These are phyloP conservation scores for Smutsia gigantea DNA, from an alignment of 2,797 vertebrate species.

Conservation along the genomic window DNA sequence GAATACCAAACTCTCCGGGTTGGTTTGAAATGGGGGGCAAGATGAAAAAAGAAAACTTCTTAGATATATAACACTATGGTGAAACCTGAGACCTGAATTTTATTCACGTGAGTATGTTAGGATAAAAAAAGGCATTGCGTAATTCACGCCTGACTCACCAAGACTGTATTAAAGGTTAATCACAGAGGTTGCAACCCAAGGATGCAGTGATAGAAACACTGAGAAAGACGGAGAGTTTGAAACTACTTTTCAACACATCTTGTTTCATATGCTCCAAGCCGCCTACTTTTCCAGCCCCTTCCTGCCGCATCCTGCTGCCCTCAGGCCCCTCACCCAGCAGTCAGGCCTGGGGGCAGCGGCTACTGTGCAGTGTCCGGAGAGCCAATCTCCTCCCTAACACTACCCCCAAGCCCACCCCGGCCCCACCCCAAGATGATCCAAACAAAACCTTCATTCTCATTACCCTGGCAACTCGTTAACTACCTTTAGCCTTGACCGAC, in stretches of 20 bases:
- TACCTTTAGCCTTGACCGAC: neutral
- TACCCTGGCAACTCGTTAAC: too few species aligned
- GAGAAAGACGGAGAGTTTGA: neutral
- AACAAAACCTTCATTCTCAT: neutral
- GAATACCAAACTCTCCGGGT: neutral
- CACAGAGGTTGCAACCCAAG: conserved; percentile 16
- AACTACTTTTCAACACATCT: neutral
- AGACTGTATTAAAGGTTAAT: conserved; percentile 64
- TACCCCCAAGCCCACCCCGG: rapidly evolving
- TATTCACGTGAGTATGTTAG: conserved; percentile 47
- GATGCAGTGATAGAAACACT: neutral
- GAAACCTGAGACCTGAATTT: conserved; percentile 53
- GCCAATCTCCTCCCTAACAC: neutral
- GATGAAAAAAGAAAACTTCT: neutral
- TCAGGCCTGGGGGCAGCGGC: too few species aligned
- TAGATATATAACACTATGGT: neutral
- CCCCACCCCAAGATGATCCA: neutral
- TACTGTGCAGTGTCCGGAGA: neutral
- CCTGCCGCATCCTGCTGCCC: neutral
- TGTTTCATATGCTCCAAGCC: neutral
- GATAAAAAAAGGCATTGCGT: conserved; percentile 58
- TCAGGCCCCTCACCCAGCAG: too few species aligned
- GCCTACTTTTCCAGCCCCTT: neutral
- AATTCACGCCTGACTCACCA: conserved; percentile 64
- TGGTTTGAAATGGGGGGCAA: neutral